phyloP scores from a whole-genome alignment of 2,888 invertebrate species.

The Entomobrya multifasciata region DNA sequence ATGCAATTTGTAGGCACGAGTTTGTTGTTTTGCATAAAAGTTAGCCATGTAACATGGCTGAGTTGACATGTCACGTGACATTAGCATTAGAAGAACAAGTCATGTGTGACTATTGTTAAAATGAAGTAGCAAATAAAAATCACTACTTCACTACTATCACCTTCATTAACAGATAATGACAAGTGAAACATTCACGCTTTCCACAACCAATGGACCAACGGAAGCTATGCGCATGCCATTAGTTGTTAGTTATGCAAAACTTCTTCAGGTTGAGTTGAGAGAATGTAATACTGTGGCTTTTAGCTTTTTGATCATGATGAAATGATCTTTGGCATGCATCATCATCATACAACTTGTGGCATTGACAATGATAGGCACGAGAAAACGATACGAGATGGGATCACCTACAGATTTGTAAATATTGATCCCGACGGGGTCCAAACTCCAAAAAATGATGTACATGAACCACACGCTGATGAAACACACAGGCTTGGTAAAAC shows the following conservation, averaged over 20 bases:
- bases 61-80: constrained; percentile 22
- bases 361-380: constrained; percentile 66
- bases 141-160: constrained; percentile 23
- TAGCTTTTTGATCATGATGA: constrained; percentile 46
- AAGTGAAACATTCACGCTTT: constrained; percentile 42
- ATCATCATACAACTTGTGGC: constrained; percentile 53
- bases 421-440: constrained; percentile 66
- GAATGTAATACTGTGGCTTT: constrained; percentile 16
- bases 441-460: background rate
- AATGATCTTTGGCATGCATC: constrained; percentile 70
- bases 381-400: constrained; percentile 52
- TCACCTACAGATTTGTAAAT: constrained; percentile 70
- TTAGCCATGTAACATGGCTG: too few relatives aligned
- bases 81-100: constrained; percentile 6
- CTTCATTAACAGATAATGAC: constrained; percentile 51
- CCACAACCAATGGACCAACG: too few relatives aligned
- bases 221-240: background rate
- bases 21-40: too few relatives aligned
- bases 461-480: constrained; percentile 35
- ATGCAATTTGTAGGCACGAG: too few relatives aligned
- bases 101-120: constrained; percentile 7
- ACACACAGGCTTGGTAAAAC: background rate
- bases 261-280: constrained; percentile 20
- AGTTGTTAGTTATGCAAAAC: background rate
- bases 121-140: constrained; percentile 48